Evolutionary conservation across 2,888 invertebrate genomes (phyloP), one percentile per base, ranked within the genome.

Genomic region (Plutella xylostella): DNA sequence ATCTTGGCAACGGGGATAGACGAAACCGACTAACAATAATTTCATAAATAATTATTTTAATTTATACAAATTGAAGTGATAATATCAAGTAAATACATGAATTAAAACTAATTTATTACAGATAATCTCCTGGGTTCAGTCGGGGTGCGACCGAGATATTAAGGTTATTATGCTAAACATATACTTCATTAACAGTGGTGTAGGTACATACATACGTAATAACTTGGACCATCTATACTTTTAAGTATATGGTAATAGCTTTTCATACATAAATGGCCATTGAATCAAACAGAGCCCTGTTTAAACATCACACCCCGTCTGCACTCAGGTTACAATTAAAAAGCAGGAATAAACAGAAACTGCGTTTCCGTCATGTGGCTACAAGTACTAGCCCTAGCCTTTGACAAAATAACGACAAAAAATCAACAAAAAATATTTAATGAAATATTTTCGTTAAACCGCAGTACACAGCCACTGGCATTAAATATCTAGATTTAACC

Each of bases 1-100:
- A n/a, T n/a, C n/a, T n/a, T n/a, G n/a, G n/a, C n/a, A n/a, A n/a
- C n/a, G n/a, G n/a, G n/a, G n/a, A n/a, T n/a, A n/a, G n/a, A n/a
- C n/a, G n/a, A 73, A 72, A 72, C 65, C 57, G 55, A 60, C 60
- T 63, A 67, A 56, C 61, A 71, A 68, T 55, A 66, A 67, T 65
- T 71, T 69, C 60, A 74, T 72, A 75, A 72, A 74, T 75, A 73
- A 63, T 62, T 65, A 63, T 62, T 65, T 55, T 65, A 65, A 68
- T 74, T 69, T 75, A 76, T 73, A 25, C 43, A 43, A 76, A 63
- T 67, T 58, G 55, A 68, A 62, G 59, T 60, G 62, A 63, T 61
- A 63, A 65, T 61, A 67, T 66, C 65, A 56, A 65, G 60, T 63
- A 76, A 67, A 72, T 70, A 72, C 61, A 65, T 40, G 47, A 53